Conservation (phyloP, 2,113 vertebrate genomes). For the Pholis gunnellus region DNA sequence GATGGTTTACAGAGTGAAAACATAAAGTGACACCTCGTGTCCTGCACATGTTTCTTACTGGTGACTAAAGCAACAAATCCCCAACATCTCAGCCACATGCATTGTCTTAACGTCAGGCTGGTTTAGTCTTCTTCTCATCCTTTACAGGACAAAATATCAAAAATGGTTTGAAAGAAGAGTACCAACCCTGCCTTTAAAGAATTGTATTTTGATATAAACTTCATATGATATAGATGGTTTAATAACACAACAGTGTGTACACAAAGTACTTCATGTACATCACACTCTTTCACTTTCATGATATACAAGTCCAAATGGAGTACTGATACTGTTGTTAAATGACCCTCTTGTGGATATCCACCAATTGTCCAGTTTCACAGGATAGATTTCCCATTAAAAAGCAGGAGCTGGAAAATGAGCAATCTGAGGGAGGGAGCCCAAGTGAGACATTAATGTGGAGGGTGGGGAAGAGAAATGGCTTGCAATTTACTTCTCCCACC, state of each 20-base stretch:
- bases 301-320: conserved; percentile 39
- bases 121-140: not conserved
- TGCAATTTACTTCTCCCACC: conserved; percentile 62
- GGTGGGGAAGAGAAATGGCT: conserved; percentile 65
- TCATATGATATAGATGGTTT: not conserved
- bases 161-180: not conserved
- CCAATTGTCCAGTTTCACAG: conserved; percentile 65
- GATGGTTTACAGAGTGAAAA: too few relatives aligned
- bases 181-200: not conserved
- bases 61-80: not conserved
- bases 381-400: conserved; percentile 72
- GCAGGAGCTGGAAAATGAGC: conserved; percentile 81
- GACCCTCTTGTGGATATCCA: conserved; percentile 47
- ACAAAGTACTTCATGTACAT: conserved; percentile 14
- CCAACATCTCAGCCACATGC: not conserved
- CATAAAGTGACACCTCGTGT: too few relatives aligned
- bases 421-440: conserved; percentile 74
- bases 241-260: not conserved
- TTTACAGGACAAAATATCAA: not conserved
- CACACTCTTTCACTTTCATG: conserved; percentile 34
- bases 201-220: not conserved
- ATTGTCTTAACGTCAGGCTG: not conserved
- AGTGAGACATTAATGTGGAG: conserved; percentile 72
- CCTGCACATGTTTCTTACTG: not conserved
- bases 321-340: conserved; percentile 46